Percentiles rank a stretch among this genome's conserved stretches.
These are phyloP conservation scores for Argya squamiceps DNA, from an alignment of 2,797 vertebrate genomes.

Conservation along the genomic window DNA sequence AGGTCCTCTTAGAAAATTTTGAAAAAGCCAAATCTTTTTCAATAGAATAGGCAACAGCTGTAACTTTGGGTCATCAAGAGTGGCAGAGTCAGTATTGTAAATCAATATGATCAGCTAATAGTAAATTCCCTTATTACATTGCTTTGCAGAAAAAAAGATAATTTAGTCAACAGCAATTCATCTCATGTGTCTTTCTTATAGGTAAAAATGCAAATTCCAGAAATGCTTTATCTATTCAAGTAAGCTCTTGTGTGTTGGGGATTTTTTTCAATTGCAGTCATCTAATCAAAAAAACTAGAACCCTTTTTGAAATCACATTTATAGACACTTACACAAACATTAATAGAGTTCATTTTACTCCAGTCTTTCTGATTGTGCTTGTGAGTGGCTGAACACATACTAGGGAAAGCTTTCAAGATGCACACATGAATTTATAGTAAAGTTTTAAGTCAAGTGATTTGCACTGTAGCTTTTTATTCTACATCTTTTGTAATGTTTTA, in stretches of 20 bases:
- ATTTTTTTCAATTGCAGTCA: not conserved
- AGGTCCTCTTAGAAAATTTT: not conserved
- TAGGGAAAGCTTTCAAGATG: not conserved
- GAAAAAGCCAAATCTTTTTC: not conserved
- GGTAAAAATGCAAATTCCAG: not conserved
- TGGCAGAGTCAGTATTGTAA: not conserved
- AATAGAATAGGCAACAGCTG: not conserved
- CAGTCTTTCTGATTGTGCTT: not conserved
- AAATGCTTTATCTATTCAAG: not conserved
- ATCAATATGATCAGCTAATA: not conserved
- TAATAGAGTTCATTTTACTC: rapidly evolving
- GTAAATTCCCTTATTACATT: not conserved
- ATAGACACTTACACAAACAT: not conserved
- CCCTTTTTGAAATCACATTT: not conserved
- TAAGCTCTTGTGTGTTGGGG: not conserved
- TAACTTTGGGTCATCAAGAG: not conserved
- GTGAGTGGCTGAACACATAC: not conserved
- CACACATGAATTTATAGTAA: not conserved
- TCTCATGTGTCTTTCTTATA: not conserved
- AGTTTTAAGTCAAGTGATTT: not conserved
- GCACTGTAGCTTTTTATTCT: not conserved
- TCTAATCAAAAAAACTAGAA: not conserved
- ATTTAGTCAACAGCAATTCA: not conserved
- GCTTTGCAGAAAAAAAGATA: not conserved
- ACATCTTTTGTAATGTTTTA: not conserved